Conservation (phyloP, 2,113 vertebrate genomes). For the Sylvilagus bachmani region DNA sequence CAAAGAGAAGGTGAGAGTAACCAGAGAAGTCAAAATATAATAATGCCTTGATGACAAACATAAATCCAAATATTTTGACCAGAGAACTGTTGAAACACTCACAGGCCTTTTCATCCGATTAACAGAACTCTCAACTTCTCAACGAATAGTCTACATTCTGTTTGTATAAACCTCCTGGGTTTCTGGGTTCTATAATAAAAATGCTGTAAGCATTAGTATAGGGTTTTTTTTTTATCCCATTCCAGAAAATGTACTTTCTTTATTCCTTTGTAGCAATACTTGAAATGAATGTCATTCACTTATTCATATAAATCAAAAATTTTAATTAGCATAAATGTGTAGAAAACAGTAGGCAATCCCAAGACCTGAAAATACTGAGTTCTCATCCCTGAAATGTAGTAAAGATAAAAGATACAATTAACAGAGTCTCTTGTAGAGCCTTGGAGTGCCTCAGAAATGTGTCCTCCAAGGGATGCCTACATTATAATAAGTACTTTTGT, state of each 20-base stretch:
- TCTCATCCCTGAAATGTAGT: background rate
- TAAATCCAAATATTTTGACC: background rate
- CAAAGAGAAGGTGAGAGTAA: conserved; percentile 4
- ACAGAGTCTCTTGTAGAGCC: background rate
- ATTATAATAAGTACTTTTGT: background rate
- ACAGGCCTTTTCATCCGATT: background rate
- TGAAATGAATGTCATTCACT: background rate
- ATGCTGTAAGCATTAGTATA: background rate
- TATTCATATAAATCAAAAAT: background rate
- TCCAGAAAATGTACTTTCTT: background rate
- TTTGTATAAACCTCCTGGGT: background rate
- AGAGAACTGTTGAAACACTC: background rate
- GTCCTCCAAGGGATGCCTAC: background rate
- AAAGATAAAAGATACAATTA: background rate
- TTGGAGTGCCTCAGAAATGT: background rate
- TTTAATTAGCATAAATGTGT: background rate
- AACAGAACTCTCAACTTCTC: background rate
- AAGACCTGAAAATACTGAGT: background rate
- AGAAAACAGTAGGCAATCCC: background rate
- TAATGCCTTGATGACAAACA: conserved; percentile 3
- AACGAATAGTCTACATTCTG: background rate
- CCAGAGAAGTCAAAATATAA: background rate
- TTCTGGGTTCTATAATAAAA: background rate
- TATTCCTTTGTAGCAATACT: background rate
- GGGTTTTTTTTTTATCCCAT: background rate